Percentiles rank a stretch among this genome's conserved stretches.
These are phyloP conservation scores for Scatophagus argus DNA, from an alignment of 2,113 vertebrate genomes.

Conservation along the genomic window DNA sequence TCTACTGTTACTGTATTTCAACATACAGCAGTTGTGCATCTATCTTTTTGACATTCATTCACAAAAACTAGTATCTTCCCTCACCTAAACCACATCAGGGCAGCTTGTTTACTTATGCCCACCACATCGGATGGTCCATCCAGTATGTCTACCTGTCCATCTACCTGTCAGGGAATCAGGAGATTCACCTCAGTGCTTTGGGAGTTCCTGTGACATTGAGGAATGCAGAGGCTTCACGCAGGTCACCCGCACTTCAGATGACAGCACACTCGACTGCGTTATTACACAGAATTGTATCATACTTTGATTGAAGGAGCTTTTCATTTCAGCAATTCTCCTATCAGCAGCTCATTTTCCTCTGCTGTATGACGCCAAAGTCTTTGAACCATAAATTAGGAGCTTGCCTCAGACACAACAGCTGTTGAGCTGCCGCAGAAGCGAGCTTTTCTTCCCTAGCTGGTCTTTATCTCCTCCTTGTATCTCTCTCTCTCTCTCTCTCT, in stretches of 20 bases:
- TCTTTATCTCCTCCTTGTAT: conserved; percentile 61
- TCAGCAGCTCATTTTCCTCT: conserved; percentile 66
- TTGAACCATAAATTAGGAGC: conserved; percentile 75
- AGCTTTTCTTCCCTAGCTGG: conserved; percentile 28
- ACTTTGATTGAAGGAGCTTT: conserved; percentile 64
- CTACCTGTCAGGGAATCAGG: conserved; percentile 9
- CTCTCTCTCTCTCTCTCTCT: conserved; percentile 26
- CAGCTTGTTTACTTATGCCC: neutral
- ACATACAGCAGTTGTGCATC: neutral
- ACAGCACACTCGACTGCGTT: conserved; percentile 59
- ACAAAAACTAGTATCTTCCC: neutral
- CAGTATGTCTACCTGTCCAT: no score
- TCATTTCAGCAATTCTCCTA: conserved; percentile 52
- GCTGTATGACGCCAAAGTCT: conserved; percentile 60
- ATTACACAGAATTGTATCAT: conserved; percentile 64
- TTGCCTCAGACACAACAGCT: conserved; percentile 70
- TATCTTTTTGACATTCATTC: neutral
- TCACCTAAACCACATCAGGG: neutral
- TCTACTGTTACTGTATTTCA: neutral
- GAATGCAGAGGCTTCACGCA: conserved; percentile 53
- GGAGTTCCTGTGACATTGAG: conserved; percentile 68
- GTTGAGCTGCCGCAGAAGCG: conserved; percentile 50
- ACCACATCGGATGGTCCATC: neutral
- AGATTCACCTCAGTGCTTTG: conserved; percentile 21
- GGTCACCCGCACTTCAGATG: conserved; percentile 53